Base-by-base conservation (phyloP, 1,140 invertebrate species). In the Brachionus rubens region DNA sequence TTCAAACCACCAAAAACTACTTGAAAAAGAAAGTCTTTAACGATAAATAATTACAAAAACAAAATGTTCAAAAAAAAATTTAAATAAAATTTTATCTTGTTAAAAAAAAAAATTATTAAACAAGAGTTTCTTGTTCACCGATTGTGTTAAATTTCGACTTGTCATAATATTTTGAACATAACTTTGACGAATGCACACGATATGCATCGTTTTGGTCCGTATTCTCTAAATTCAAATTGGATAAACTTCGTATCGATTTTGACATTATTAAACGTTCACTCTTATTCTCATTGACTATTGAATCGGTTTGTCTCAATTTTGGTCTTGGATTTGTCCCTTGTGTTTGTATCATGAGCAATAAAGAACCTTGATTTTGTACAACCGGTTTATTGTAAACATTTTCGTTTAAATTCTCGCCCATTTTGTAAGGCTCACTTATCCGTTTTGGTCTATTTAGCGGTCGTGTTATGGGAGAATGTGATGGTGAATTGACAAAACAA, bases 121-220 rank as follows among this genome's bases (percentile, higher is more conserved):
- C 68, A 72, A 72, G 68, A 40, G 68, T 72, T n/a, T 72, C 68
- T 72, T 72, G 68, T 24, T 72, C 68, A 54, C 68, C 68, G 68
- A 54, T 72, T 33, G 50, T 72, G 46, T 72, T 72, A 48, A 72
- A 54, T 21, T 54, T 72, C n/a, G 59, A 41, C 43, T 65, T 65
- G 36, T 65, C 59, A 65, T 43, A 65, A 28, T 43, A 65, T 24
- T 65, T 65, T 3, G 59, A 65, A 24, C 59, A 65, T 21, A 65
- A 12, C 26, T 65, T 41, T 9, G 59, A 41, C 0, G 59, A 65
- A 36, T 43, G 24, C 4, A 1, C 56, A 16, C 56, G 28, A 7
- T 40, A 36, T 40, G 28, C n/a, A 1, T 36, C 28, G 2, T 19
- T 59, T 40, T n/a, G 30, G 6, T 59, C 54, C 30, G 54, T 26